Percentiles rank a stretch among this genome's conserved stretches.
These are phyloP conservation scores for Nycticebus coucang DNA, from an alignment of 2,113 vertebrate genomes.

Conservation along the genomic window DNA sequence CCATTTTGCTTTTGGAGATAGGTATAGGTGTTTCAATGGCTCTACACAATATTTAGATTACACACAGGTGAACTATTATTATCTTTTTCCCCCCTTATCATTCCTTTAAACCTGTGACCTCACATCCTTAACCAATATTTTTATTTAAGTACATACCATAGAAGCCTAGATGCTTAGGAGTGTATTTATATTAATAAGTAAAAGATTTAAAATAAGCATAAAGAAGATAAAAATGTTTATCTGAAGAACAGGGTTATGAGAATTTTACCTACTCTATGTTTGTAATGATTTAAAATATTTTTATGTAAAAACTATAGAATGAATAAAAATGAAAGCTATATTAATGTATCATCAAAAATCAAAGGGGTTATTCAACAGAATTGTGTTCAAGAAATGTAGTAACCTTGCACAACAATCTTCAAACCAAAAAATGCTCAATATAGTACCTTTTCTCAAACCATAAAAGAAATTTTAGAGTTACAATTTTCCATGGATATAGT, in stretches of 20 bases:
- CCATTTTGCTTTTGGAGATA: neutral
- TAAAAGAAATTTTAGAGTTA: neutral
- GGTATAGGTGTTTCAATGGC: neutral
- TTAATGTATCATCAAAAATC: neutral
- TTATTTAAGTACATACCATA: neutral
- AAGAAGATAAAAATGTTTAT: neutral
- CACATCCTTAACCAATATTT: neutral
- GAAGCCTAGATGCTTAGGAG: neutral
- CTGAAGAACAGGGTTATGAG: neutral
- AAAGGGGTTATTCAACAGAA: conserved; percentile 13
- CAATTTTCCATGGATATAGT: neutral
- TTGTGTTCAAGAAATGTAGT: neutral
- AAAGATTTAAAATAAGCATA: neutral
- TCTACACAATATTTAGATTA: neutral
- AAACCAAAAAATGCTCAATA: neutral
- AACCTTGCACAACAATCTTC: neutral
- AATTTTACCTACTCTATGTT: conserved; percentile 3
- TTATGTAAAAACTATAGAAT: neutral
- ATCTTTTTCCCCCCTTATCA: neutral
- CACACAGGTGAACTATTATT: neutral
- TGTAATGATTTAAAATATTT: neutral
- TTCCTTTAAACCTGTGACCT: neutral
- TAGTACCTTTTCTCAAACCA: neutral
- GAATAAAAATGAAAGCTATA: neutral
- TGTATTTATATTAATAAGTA: neutral